Base-by-base conservation (phyloP, 2,797 vertebrate genomes). In the Bovichtus variegatus region DNA sequence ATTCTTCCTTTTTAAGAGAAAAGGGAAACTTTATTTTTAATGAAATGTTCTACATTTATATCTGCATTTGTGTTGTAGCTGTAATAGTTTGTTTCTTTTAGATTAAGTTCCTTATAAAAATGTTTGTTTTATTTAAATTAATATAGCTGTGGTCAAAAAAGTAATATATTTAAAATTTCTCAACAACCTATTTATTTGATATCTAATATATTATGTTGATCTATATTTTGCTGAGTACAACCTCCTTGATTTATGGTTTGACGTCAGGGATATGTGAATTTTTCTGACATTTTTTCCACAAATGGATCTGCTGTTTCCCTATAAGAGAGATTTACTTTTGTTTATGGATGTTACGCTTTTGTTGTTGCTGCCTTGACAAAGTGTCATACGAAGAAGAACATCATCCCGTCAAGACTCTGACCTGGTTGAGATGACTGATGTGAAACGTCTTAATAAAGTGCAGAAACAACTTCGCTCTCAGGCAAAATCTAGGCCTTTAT, bases 131-230 rank as follows among this genome's bases (percentile, higher is more conserved):
- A 62, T 79, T 76, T 69, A 41, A 68, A 21, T 62, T 3, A 60
- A 54, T 31, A 16, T 55, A 58, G 53, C 51, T 4, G 1, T 4
- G 5, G 53, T 67, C 3, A 49, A 64, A 78, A 69, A 36, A 53
- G 29, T 76, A 70, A 86, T 86, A 83, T 90, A 82, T 91, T 72
- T 82, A 1, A 78, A 67, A 38, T 83, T 74, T 74, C 27, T 46
- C 63, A 68, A n/a, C 55, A 84, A 47, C 60, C 57, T 90, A 90
- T 90, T 86, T 89, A 89, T 87, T 86, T 81, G 27, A 89, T 71
- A 78, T 68, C 7, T 88, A 89, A 93, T 92, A 84, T 85, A 91
- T 91, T 74, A 76, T 66, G 46, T 80, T 65, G 51, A 72, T 80
- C 74, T 78, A 75, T 78, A 75, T 69, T 84, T 78, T 80, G 44